Evolutionary conservation across 2,113 vertebrate genomes (phyloP).

Genomic region (Nannobrachium achirus): DNA sequence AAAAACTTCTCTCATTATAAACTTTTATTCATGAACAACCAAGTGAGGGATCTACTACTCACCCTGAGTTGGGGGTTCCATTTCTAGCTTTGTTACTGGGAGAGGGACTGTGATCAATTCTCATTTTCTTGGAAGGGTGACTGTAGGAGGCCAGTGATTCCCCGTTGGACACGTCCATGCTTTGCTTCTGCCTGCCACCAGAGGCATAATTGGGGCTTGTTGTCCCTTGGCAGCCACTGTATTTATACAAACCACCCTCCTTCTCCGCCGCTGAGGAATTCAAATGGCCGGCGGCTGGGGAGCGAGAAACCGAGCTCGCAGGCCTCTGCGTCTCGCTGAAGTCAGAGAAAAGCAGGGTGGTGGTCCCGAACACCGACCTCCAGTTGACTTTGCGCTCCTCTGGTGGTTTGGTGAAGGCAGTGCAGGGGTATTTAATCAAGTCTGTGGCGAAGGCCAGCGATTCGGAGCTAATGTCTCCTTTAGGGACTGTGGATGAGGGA

Average conservation of each 20-base stretch:
- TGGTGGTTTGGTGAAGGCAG: slow-evolving; percentile 82
- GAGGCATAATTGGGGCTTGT: slow-evolving; percentile 73
- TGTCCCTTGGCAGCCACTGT: slow-evolving; percentile 64
- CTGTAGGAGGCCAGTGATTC: slow-evolving; percentile 73
- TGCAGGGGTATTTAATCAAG: slow-evolving; percentile 89
- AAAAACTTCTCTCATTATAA: slow-evolving; percentile 65
- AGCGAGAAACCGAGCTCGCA: slow-evolving; percentile 42
- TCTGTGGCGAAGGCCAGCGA: slow-evolving; percentile 55
- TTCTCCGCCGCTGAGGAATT: slow-evolving; percentile 67
- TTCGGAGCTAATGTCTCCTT: slow-evolving; percentile 56
- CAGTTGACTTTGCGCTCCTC: slow-evolving; percentile 89
- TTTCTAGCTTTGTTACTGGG: slow-evolving; percentile 62
- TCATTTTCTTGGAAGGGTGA: slow-evolving; percentile 88
- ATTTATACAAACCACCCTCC: slow-evolving; percentile 60
- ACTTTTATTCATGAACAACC: slow-evolving; percentile 63
- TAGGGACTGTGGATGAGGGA: slow-evolving; percentile 69
- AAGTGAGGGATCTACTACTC: slow-evolving; percentile 61
- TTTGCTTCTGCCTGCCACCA: slow-evolving; percentile 73
- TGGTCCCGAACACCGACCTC: slow-evolving; percentile 86
- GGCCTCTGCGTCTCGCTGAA: slow-evolving; percentile 73
- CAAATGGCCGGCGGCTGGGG: slow-evolving; percentile 54
- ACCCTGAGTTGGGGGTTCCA: slow-evolving; percentile 65
- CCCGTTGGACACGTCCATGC: slow-evolving; percentile 61
- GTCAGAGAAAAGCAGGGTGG: slow-evolving; percentile 89
- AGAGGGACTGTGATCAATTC: slow-evolving; percentile 76